phyloP scores from a whole-genome alignment of 2,888 invertebrate genomes.

The Colostygia pectinataria region DNA sequence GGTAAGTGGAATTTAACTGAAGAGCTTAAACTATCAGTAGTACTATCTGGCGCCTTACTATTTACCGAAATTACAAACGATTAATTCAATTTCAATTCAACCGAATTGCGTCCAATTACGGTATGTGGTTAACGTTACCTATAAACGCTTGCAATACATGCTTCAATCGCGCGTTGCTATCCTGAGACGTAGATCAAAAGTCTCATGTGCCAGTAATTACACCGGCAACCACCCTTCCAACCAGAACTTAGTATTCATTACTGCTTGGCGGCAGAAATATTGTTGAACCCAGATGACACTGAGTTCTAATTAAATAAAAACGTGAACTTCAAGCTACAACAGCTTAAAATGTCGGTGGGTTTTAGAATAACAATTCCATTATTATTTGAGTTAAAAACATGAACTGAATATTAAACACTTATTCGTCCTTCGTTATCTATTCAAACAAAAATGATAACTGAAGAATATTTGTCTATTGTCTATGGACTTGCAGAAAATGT shows the following conservation, averaged over 20 bases:
- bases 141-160: too few species aligned
- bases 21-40: too few species aligned
- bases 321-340: background rate
- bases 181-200: too few species aligned
- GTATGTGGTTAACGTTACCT: too few species aligned
- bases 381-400: constrained; percentile 7
- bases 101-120: too few species aligned
- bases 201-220: too few species aligned
- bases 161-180: too few species aligned
- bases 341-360: background rate
- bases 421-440: constrained; percentile 11
- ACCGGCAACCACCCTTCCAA: too few species aligned
- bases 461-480: constrained; percentile 4
- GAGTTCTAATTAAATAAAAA: constrained; percentile 2
- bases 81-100: too few species aligned
- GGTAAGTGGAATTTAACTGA: constrained; percentile 64
- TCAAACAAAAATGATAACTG: constrained; percentile 10
- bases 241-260: background rate
- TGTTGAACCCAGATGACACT: background rate
- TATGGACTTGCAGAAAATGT: background rate
- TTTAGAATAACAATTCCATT: constrained; percentile 9
- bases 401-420: constrained; percentile 25
- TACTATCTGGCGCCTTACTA: too few species aligned
- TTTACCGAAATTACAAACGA: too few species aligned
- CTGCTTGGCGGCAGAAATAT: too few species aligned